Percentiles rank a stretch among this genome's conserved stretches.
Conservation (phyloP, 2,113 vertebrate genomes). For the Phoenicopterus ruber region DNA sequence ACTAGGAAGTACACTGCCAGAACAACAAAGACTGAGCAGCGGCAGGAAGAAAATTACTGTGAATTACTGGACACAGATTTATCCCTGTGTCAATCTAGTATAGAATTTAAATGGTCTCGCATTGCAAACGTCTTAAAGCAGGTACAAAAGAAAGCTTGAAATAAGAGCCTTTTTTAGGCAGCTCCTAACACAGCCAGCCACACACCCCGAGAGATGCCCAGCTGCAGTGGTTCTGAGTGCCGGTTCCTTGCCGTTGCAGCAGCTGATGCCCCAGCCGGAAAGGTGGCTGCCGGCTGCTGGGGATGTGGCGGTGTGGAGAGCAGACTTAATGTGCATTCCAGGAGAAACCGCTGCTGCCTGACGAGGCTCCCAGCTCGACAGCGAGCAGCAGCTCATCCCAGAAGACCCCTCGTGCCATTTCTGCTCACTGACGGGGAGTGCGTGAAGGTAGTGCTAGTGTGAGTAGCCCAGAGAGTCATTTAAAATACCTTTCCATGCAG, state of each 20-base stretch:
- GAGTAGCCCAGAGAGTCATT: neutral
- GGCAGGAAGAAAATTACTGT: neutral
- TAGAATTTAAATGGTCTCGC: neutral
- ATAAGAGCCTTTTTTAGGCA: neutral
- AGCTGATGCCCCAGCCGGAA: neutral
- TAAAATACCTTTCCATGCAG: neutral
- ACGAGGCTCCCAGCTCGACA: neutral
- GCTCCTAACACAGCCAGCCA: neutral
- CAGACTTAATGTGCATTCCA: neutral
- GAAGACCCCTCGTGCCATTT: neutral
- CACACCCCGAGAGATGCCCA: fast-evolving
- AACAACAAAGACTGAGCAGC: neutral
- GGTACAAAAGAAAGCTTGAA: neutral
- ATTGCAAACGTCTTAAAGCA: neutral
- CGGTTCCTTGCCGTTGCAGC: neutral
- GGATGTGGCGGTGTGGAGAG: fast-evolving
- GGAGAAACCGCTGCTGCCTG: neutral
- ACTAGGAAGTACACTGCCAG: neutral
- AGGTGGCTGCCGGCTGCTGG: neutral
- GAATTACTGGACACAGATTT: neutral
- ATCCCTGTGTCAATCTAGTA: neutral
- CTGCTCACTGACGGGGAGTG: neutral
- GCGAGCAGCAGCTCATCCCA: neutral
- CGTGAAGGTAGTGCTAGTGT: neutral
- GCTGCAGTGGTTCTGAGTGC: fast-evolving